Percentiles rank a stretch among this genome's conserved stretches.
Evolutionary conservation across 2,797 vertebrate species (phyloP).

Genomic region (Pterois miles): DNA sequence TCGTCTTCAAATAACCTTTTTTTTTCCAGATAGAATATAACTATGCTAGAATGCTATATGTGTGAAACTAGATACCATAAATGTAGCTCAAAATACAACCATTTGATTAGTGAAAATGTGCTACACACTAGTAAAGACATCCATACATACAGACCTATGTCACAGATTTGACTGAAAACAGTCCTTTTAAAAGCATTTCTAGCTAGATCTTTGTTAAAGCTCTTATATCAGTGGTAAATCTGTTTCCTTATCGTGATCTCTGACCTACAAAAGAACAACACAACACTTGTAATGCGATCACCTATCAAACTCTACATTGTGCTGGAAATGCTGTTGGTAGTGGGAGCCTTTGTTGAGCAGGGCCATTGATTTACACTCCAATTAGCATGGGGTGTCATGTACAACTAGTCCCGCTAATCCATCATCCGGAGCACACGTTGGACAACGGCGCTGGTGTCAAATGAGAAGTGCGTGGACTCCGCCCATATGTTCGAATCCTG

Average conservation of each 20-base stretch:
- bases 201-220: background rate
- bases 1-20: background rate
- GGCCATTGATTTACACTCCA: constrained; percentile 55
- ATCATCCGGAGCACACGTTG: constrained; percentile 52
- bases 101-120: background rate
- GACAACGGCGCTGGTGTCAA: constrained; percentile 45
- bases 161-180: background rate
- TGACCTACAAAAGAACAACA: constrained; percentile 6
- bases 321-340: constrained; percentile 9
- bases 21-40: background rate
- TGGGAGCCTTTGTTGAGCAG: constrained; percentile 31
- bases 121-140: background rate
- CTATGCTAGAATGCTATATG: background rate
- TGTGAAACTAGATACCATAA: background rate
- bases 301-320: constrained; percentile 17
- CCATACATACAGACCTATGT: background rate
- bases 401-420: constrained; percentile 50
- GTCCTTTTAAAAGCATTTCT: background rate
- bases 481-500: constrained; percentile 22
- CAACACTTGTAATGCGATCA: constrained; percentile 18
- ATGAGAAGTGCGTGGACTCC: constrained; percentile 7
- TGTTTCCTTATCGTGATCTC: constrained; percentile 8
- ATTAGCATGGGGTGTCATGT: constrained; percentile 57
- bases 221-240: background rate
- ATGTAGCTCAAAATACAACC: background rate